phyloP scores from a whole-genome alignment of 2,797 vertebrate genomes.

The Enteromius unitaeniatus region DNA sequence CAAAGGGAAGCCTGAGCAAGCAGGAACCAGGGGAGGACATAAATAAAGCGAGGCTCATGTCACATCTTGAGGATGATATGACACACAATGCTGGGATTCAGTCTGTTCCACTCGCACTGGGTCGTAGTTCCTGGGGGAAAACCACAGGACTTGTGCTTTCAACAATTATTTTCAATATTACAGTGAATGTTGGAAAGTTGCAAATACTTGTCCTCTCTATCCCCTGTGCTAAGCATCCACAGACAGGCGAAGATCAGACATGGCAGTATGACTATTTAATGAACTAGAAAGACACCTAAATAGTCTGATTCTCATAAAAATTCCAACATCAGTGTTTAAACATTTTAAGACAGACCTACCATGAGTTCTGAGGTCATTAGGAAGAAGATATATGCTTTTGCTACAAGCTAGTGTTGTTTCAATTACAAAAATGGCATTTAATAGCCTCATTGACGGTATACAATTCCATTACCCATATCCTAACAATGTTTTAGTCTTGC shows the following conservation, averaged over 20 bases:
- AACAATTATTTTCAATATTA: conserved; percentile 9
- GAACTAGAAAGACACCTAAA: not conserved
- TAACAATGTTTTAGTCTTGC: not conserved
- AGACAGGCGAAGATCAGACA: not conserved
- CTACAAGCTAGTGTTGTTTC: too few species aligned
- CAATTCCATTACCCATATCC: not conserved
- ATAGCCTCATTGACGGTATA: not conserved
- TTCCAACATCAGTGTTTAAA: not conserved
- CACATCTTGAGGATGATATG: conserved; percentile 35
- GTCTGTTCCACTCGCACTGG: not conserved
- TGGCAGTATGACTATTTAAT: too few species aligned
- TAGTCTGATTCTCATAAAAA: not conserved
- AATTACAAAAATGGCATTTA: not conserved
- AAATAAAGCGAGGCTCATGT: conserved; percentile 45
- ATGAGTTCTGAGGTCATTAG: not conserved
- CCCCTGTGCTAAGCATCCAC: not conserved
- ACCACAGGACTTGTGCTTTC: conserved; percentile 7
- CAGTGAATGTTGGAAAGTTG: not conserved
- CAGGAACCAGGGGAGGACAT: conserved; percentile 35
- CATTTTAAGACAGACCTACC: not conserved
- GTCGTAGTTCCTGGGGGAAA: conserved; percentile 1
- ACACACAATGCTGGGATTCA: conserved; percentile 20
- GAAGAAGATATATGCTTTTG: not conserved
- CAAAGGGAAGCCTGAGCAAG: conserved; percentile 42
- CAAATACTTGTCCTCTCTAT: not conserved